Percentiles rank a stretch among this genome's conserved stretches.
phyloP scores from a whole-genome alignment of 2,797 vertebrate species.

The Karalla daura region DNA sequence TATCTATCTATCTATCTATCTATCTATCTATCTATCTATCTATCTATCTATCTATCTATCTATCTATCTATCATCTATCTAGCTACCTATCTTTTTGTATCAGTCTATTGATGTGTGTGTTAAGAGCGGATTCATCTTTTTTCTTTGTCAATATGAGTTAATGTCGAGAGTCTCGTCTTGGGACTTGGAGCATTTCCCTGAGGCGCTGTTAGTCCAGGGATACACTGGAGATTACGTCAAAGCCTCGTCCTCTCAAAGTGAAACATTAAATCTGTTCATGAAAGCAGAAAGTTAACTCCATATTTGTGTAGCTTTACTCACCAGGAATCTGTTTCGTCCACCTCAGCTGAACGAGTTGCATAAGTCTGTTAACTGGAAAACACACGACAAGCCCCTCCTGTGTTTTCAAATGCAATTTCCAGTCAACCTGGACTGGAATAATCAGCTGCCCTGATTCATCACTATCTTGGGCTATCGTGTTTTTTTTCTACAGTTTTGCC shows the following conservation, averaged over 20 bases:
- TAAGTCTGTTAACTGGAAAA: not conserved
- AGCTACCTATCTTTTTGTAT: too few species aligned
- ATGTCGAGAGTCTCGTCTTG: not conserved
- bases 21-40: too few species aligned
- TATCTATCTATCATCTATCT: too few species aligned
- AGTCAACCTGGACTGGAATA: too few species aligned
- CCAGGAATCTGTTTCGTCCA: not conserved
- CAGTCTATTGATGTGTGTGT: too few species aligned
- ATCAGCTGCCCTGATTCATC: too few species aligned
- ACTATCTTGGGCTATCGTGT: too few species aligned
- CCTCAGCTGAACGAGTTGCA: not conserved
- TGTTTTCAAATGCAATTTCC: too few species aligned
- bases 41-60: too few species aligned
- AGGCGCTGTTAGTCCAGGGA: not conserved
- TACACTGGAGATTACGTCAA: slow-evolving; percentile 1
- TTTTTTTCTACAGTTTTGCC: too few species aligned
- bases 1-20: too few species aligned
- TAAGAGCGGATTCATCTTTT: not conserved
- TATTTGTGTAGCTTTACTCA: not conserved
- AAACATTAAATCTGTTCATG: slow-evolving; percentile 19
- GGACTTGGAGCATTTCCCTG: not conserved
- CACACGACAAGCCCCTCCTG: too few species aligned
- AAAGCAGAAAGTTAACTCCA: not conserved
- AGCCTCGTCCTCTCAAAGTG: not conserved
- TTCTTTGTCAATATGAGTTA: slow-evolving; percentile 1